These are phyloP conservation scores for Protosalanx chinensis DNA, from an alignment of 2,797 vertebrate species.

Conservation along the genomic window DNA sequence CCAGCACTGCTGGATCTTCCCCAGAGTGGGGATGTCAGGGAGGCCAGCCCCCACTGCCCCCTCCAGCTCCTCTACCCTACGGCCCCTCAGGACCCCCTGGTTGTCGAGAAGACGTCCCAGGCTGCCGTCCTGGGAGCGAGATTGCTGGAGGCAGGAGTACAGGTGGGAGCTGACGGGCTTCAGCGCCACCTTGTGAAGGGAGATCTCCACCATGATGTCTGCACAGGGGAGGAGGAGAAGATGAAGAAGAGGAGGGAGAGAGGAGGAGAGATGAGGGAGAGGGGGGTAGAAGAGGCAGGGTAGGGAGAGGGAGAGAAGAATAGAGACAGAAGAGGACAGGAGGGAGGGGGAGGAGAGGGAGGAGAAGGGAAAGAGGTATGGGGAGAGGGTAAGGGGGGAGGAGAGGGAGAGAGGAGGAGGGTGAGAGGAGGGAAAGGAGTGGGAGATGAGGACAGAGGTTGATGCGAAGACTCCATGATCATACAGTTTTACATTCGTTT, in stretches of 20 bases:
- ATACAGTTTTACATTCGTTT: too few species aligned
- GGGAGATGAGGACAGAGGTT: not conserved
- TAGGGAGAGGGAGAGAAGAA: too few species aligned
- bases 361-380: not conserved
- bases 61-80: slow-evolving; percentile 62
- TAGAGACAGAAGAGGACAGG: too few species aligned
- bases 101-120: slow-evolving; percentile 68
- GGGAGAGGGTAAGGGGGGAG: not conserved
- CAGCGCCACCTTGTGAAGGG: slow-evolving; percentile 80
- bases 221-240: not conserved
- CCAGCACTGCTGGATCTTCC: slow-evolving; percentile 77
- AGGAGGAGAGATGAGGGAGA: not conserved
- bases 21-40: slow-evolving; percentile 68
- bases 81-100: slow-evolving; percentile 62
- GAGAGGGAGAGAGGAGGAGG: not conserved
- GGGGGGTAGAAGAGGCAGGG: not conserved
- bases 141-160: slow-evolving; percentile 69
- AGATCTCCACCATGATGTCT: slow-evolving; percentile 78
- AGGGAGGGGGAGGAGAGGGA: not conserved
- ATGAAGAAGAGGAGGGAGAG: not conserved
- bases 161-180: slow-evolving; percentile 74
- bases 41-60: slow-evolving; percentile 62
- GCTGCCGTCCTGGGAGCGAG: slow-evolving; percentile 59
- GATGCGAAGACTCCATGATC: too few species aligned
- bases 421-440: not conserved